These are phyloP conservation scores for Morpho deidamia DNA, from an alignment of 2,888 invertebrate species.

Conservation along the genomic window DNA sequence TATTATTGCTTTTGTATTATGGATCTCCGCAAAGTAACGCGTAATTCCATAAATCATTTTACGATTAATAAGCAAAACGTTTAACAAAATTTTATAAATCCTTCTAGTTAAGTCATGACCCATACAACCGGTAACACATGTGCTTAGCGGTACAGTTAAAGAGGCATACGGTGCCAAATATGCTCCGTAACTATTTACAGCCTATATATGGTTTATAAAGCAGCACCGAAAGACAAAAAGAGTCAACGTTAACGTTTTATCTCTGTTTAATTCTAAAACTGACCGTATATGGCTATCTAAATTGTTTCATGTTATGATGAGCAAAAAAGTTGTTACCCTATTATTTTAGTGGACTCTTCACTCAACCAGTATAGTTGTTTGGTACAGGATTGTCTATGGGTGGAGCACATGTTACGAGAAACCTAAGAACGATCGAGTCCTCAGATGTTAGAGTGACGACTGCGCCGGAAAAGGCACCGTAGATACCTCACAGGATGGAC, in stretches of 20 bases:
- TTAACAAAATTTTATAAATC: not conserved
- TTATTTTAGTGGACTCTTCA: no score
- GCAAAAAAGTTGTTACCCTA: slow-evolving; percentile 8
- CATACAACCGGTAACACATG: slow-evolving; percentile 48
- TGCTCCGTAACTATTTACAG: slow-evolving; percentile 59
- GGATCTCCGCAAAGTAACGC: no score
- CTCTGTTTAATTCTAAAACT: slow-evolving; percentile 34
- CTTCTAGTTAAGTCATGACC: slow-evolving; percentile 38
- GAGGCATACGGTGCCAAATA: slow-evolving; percentile 68
- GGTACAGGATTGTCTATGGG: no score
- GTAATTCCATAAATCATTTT: no score
- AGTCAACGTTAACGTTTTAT: slow-evolving; percentile 29
- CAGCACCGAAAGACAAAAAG: slow-evolving; percentile 41
- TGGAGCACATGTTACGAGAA: no score
- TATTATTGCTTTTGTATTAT: no score
- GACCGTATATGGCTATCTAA: slow-evolving; percentile 39
- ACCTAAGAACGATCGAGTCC: no score
- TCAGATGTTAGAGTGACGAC: no score
- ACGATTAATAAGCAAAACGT: no score
- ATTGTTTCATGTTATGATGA: slow-evolving; percentile 32
- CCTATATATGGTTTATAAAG: slow-evolving; percentile 65
- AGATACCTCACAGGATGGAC: no score
- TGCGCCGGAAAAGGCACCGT: no score
- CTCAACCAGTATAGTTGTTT: no score
- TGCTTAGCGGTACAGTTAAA: slow-evolving; percentile 69